Conservation (phyloP, 2,888 invertebrate species). For the Drosophila paracracens region DNA sequence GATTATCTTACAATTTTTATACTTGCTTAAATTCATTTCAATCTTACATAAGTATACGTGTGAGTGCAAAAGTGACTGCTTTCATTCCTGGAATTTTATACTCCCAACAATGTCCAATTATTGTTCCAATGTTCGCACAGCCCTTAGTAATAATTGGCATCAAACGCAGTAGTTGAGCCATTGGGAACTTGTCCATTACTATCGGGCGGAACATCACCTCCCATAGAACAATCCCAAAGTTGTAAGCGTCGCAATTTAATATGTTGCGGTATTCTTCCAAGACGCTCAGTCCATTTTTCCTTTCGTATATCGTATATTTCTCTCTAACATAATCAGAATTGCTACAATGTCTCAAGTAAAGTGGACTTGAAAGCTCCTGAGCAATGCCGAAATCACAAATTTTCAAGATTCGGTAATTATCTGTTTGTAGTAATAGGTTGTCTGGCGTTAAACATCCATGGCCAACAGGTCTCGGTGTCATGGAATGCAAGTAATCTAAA, state of each 20-base stretch:
- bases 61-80: background rate
- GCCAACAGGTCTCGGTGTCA: background rate
- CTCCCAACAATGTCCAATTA: background rate
- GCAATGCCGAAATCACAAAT: constrained; percentile 1
- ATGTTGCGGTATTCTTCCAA: too few species aligned
- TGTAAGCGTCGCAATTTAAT: background rate
- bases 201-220: background rate
- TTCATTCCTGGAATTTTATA: too few species aligned
- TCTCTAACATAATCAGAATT: too few species aligned
- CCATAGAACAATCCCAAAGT: constrained; percentile 4
- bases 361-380: background rate
- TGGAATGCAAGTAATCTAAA: background rate
- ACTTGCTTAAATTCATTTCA: background rate
- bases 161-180: too few species aligned
- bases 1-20: background rate
- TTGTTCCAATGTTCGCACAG: background rate
- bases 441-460: background rate
- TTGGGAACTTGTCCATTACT: too few species aligned
- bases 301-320: background rate
- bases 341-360: too few species aligned
- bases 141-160: too few species aligned
- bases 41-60: background rate
- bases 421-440: background rate
- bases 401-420: background rate
- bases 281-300: too few species aligned